Conservation (phyloP, 2,888 invertebrate genomes). For the Tipula lateralis region DNA sequence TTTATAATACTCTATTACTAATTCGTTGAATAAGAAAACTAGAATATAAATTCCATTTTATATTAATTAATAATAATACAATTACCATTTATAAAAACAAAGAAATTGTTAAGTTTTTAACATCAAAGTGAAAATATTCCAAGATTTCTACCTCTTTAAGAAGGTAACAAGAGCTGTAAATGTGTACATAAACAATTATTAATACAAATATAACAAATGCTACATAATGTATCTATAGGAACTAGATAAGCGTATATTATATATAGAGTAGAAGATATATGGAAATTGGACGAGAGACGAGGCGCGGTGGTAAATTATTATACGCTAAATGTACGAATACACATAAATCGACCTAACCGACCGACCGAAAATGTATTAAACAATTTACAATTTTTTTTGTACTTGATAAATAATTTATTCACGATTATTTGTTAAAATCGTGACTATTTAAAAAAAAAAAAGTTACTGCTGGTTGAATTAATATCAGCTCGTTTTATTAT, state of each 20-base stretch:
- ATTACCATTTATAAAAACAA: conserved; percentile 4
- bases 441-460: conserved; percentile 20
- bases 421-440: conserved; percentile 11
- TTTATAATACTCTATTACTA: conserved; percentile 11
- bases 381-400: not conserved
- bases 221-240: not conserved
- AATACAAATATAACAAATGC: not conserved
- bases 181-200: not conserved
- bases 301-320: not conserved
- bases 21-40: not conserved
- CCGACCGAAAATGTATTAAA: not conserved
- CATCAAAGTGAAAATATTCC: not conserved
- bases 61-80: conserved; percentile 24
- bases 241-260: not conserved
- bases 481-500: not conserved
- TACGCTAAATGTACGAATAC: not conserved
- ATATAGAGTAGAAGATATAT: not conserved
- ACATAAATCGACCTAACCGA: not conserved
- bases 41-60: conserved; percentile 7
- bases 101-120: not conserved
- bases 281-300: not conserved
- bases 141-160: not conserved
- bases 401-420: conserved; percentile 11
- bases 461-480: not conserved
- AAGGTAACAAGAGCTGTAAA: not conserved